Evolutionary conservation across 2,797 vertebrate genomes (phyloP), one percentile per base, ranked within the genome.

Genomic region (Tympanoctomys barrerae): DNA sequence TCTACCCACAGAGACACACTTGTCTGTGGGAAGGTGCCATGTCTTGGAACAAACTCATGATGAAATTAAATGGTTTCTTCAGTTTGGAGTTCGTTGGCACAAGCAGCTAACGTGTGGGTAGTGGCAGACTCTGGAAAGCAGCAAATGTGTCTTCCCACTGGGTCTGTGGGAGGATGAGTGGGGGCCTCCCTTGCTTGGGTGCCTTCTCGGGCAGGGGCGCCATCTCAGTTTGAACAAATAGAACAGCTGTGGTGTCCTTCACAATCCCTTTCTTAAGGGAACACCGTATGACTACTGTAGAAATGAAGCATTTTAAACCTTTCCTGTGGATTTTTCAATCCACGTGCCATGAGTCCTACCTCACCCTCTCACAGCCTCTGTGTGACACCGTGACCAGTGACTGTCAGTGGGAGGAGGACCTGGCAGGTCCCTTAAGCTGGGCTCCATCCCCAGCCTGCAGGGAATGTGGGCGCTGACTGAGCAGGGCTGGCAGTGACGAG

Each of bases 281-380:
- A 33, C 31, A 10, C 57, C 52, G 9, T 0, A 11, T 2, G 3
- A 26, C 2, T 18, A 2, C 9, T 42, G 78, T 13, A 12, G 88
- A 87, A 49, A 16, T 7, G 11, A 2, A 2, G 9, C 7, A 0
- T 0, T 46, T 73, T 16, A 13, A 49, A 13, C 19, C 39, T 36
- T 52, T 22, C 31, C 9, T 0, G 7, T 7, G 28, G 52, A 26
- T 1, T 26, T n/a, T 16, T 16, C 24, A 26, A 49, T 52, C 13
- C 0, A 8, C 24, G 24, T 4, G 4, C 21, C 33, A 18, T 28
- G 28, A 33, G 7, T 21, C 2, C 9, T 4, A 10, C n/a, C 1
- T 2, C 26, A 1, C 22, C 31, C 13, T 0, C 1, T 0, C 2
- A 22, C 10, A 1, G 16, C 39, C 16, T 8, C 0, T 0, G 0